Evolutionary conservation across 2,113 vertebrate species (phyloP), one percentile per base, ranked within the genome.

Genomic region (Mastomys coucha): DNA sequence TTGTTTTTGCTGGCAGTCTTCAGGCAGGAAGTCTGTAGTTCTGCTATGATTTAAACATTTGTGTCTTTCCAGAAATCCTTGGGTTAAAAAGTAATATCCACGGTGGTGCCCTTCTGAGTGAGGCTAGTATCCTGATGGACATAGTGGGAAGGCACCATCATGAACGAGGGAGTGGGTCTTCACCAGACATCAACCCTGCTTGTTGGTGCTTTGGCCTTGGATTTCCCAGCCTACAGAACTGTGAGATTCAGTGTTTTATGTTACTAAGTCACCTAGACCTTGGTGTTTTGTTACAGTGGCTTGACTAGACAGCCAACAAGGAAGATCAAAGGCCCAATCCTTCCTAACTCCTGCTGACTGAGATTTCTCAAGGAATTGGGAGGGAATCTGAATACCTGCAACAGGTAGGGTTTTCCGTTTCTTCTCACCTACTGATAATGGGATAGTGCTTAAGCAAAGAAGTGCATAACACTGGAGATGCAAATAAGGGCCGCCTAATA

Each of bases 361-460:
- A 56, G 84, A 51, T 84, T 85, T 97, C 28, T 5, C 49, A n/a
- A 33, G 13, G 45, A 69, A 80, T 39, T 63, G 51, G 19, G 14
- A 42, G 80, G 28, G 20, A 20, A 17, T 88, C 88, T 77, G 60
- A 82, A n/a, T 42, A 5, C 58, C 16, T n/a, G 36, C 49, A 13
- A 42, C 81, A 72, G 73, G 45, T 73, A 51, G 65, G 42, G 24
- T 53, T 75, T 56, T 45, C 31, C 76, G 91, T 33, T 69, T 45
- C 69, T 20, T 91, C 22, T 53, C 65, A 33, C 53, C 78, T 22
- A 0, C 45, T 2, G n/a, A 63, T 73, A 87, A 56, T 42, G 31
- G 67, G 60, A 49, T 73, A 39, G 28, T 86, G 67, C 65, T 81
- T 77, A 81, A n/a, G 51, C 51, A 89, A 88, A 95, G 76, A 81